Conservation (phyloP, 1,140 invertebrate genomes). For the Adelges cooleyi region DNA sequence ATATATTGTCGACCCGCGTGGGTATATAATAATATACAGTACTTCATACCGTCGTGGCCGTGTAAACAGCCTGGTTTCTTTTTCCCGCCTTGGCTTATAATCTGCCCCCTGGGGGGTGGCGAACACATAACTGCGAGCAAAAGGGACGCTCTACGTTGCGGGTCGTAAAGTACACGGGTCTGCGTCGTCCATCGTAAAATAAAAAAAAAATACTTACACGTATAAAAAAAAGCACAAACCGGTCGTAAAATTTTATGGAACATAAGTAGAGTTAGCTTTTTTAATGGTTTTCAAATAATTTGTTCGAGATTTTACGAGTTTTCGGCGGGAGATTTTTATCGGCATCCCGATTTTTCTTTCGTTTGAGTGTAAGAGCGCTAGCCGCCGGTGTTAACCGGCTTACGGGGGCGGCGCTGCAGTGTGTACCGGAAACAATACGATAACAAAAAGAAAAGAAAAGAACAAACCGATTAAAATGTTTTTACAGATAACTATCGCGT, state of each 20-base stretch:
- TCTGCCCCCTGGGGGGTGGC: neutral
- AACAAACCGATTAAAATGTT: slow-evolving; percentile 7
- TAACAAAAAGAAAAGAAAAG: slow-evolving; percentile 5
- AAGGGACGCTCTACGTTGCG: slow-evolving; percentile 19
- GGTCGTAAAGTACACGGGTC: slow-evolving; percentile 23
- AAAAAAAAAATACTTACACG: neutral
- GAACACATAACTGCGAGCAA: slow-evolving; percentile 8
- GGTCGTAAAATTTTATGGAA: slow-evolving; percentile 17
- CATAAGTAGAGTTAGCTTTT: slow-evolving; percentile 25
- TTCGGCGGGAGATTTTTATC: slow-evolving; percentile 12
- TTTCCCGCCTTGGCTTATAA: neutral
- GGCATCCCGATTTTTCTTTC: no score
- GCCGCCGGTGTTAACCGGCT: no score
- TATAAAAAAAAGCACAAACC: slow-evolving; percentile 13
- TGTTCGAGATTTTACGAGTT: slow-evolving; percentile 26
- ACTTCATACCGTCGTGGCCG: no score
- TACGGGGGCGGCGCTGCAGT: no score
- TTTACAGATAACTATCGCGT: slow-evolving; percentile 18
- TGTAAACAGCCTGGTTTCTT: slow-evolving; percentile 22
- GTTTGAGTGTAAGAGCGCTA: no score
- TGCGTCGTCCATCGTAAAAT: slow-evolving; percentile 9
- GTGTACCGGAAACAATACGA: neutral
- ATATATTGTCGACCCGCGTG: neutral
- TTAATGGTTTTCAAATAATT: slow-evolving; percentile 26
- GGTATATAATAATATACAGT: no score